These are phyloP conservation scores for Charina bottae DNA, from an alignment of 2,113 vertebrate species.

Conservation along the genomic window DNA sequence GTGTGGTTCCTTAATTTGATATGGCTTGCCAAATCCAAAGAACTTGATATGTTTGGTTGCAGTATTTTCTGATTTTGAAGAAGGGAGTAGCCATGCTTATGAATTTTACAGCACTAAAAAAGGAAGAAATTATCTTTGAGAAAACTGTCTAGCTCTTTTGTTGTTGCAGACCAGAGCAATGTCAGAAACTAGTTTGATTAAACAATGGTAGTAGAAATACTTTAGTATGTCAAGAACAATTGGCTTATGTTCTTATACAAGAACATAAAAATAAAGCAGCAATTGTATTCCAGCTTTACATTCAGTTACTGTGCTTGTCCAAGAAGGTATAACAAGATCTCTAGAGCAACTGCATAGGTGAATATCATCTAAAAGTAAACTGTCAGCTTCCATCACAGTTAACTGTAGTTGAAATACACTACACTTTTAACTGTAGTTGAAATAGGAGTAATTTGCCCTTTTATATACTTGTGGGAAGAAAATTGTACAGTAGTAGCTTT, in stretches of 20 bases:
- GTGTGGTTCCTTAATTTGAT: background rate
- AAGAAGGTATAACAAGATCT: background rate
- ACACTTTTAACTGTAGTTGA: background rate
- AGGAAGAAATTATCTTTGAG: background rate
- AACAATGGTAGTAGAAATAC: background rate
- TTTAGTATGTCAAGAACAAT: too few relatives aligned
- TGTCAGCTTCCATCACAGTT: background rate
- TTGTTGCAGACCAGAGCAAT: background rate
- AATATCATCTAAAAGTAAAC: background rate
- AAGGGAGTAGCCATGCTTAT: background rate
- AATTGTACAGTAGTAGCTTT: slow-evolving; percentile 11
- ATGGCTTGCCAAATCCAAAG: background rate
- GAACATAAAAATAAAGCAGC: background rate
- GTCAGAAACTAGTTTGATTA: background rate
- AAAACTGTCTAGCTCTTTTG: background rate
- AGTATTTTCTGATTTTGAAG: background rate
- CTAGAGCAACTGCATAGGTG: background rate
- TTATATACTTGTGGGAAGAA: slow-evolving; percentile 13
- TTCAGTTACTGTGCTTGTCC: background rate
- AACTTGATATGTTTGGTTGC: background rate
- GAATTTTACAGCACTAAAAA: background rate
- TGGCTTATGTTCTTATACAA: background rate
- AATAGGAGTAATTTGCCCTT: slow-evolving; percentile 8
- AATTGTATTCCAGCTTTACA: background rate
- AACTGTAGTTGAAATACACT: background rate